Percentiles rank a stretch among this genome's conserved stretches.
Conservation (phyloP, 2,888 invertebrate genomes). For the Xanthia icteritia region DNA sequence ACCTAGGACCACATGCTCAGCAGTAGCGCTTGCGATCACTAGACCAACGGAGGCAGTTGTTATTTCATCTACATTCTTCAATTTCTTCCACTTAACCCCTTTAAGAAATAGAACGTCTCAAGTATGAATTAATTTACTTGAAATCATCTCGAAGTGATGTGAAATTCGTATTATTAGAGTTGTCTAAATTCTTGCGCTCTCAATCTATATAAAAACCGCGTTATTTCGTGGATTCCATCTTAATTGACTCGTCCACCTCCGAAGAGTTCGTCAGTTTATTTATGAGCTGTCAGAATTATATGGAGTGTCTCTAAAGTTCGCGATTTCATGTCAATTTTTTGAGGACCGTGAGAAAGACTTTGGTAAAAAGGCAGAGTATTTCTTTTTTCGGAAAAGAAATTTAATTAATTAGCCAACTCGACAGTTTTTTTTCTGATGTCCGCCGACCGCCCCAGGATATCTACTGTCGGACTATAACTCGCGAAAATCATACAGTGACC, state of each 20-base stretch:
- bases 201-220: slow-evolving; percentile 10
- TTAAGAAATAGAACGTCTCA: not conserved
- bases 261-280: slow-evolving; percentile 48
- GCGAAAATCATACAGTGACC: not conserved
- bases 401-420: not conserved
- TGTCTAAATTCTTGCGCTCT: slow-evolving; percentile 28
- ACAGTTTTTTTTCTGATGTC: too few relatives aligned
- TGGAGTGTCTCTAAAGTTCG: not conserved
- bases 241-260: slow-evolving; percentile 57
- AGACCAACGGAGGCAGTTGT: not conserved
- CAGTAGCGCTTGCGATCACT: not conserved
- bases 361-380: not conserved
- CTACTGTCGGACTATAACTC: not conserved
- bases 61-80: not conserved
- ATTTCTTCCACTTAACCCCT: not conserved
- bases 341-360: not conserved
- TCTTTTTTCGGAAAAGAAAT: not conserved
- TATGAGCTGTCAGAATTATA: slow-evolving; percentile 38
- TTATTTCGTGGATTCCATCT: slow-evolving; percentile 46
- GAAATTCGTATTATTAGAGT: slow-evolving; percentile 6
- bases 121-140: not conserved
- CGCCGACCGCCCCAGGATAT: not conserved
- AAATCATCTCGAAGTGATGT: not conserved
- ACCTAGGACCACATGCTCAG: not conserved
- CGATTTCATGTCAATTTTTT: slow-evolving; percentile 6